A percentile compares a stretch with the other conserved stretches of the same genome.
Evolutionary conservation across 2,888 invertebrate genomes (phyloP).

Genomic region (Seira ritae): DNA sequence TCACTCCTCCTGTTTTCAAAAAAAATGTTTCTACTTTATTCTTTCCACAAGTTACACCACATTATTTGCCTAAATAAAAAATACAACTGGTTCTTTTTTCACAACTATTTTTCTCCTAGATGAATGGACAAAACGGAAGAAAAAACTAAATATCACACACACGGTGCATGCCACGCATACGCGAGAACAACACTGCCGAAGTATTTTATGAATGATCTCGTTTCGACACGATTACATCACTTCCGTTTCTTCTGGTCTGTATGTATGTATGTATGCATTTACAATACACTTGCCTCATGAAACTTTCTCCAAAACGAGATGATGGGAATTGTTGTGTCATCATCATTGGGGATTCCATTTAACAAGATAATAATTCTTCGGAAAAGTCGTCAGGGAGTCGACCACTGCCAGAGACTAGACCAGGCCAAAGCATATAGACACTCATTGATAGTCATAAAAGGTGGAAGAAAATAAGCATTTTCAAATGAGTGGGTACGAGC

Average conservation of each 20-base stretch:
- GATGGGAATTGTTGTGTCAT: neutral
- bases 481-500: too few species aligned
- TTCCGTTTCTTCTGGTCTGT: neutral
- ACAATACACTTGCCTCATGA: neutral
- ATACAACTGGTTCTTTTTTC: neutral
- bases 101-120: neutral
- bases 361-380: slow-evolving; percentile 9
- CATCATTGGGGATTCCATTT: neutral
- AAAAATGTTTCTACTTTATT: too few species aligned
- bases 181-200: slow-evolving; percentile 10
- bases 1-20: neutral
- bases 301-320: slow-evolving; percentile 8
- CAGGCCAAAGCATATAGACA: neutral
- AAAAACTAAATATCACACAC: neutral
- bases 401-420: neutral
- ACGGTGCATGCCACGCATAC: neutral
- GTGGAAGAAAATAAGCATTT: neutral
- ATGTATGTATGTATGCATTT: neutral
- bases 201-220: slow-evolving; percentile 30
- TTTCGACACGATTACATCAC: slow-evolving; percentile 16
- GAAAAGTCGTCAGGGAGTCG: neutral
- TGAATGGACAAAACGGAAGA: slow-evolving; percentile 45
- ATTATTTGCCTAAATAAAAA: slow-evolving; percentile 27
- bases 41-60: slow-evolving; percentile 5
- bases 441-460: too few species aligned